Conservation (phyloP, 2,888 invertebrate species). For the Lasius platythorax region DNA sequence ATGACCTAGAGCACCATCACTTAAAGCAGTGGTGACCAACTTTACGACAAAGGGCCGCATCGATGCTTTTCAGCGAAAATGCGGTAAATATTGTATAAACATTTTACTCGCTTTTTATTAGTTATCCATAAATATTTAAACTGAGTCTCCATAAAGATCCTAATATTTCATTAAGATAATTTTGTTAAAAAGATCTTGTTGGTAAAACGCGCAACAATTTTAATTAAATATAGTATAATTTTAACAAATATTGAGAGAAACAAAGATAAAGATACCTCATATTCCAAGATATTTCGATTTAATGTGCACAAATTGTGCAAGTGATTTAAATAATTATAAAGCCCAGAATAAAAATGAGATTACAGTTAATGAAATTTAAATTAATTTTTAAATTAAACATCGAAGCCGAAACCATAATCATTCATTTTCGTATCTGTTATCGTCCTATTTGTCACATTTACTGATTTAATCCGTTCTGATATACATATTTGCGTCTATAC, state of each 20-base stretch:
- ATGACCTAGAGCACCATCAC: constrained; percentile 40
- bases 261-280: background rate
- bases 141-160: background rate
- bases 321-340: background rate
- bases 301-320: background rate
- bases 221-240: background rate
- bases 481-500: background rate
- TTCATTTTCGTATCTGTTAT: constrained; percentile 29
- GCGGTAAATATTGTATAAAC: background rate
- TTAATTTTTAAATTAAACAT: constrained; percentile 12
- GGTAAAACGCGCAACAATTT: background rate
- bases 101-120: background rate
- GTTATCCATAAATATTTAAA: background rate
- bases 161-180: background rate
- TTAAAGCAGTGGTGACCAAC: constrained; percentile 44
- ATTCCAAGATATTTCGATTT: background rate
- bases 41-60: constrained; percentile 14
- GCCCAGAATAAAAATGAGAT: background rate
- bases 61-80: background rate
- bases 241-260: background rate
- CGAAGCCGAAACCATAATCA: background rate
- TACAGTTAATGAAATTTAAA: background rate
- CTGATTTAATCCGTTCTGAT: constrained; percentile 22
- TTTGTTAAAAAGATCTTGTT: background rate
- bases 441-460: constrained; percentile 7